These are phyloP conservation scores for Caenorhabditis sp. DNA, from an alignment of 2,888 invertebrate species.

Conservation along the genomic window DNA sequence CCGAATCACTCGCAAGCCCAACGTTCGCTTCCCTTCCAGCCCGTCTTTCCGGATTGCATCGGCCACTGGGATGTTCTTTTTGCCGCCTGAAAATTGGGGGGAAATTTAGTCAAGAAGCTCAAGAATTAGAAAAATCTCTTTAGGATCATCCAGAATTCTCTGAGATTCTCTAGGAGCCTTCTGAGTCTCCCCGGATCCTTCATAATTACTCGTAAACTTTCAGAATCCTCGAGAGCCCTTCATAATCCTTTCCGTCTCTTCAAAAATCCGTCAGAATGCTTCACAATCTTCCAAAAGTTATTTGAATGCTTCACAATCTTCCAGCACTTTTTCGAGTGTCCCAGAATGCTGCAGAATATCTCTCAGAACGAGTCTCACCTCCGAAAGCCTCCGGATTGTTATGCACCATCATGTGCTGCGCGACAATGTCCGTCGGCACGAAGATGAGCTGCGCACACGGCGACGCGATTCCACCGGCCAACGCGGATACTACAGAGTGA, in stretches of 20 bases:
- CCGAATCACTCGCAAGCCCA: slow-evolving; percentile 80
- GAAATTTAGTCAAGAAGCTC: background rate
- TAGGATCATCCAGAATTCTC: too few species aligned
- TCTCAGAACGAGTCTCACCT: slow-evolving; percentile 35
- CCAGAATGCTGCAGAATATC: background rate
- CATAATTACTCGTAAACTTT: background rate
- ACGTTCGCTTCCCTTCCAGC: slow-evolving; percentile 72
- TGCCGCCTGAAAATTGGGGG: slow-evolving; percentile 60
- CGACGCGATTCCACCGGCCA: slow-evolving; percentile 78
- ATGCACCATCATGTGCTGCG: slow-evolving; percentile 82
- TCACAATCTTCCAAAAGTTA: too few species aligned
- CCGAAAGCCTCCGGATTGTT: slow-evolving; percentile 74
- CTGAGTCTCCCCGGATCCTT: background rate
- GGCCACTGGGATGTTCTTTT: slow-evolving; percentile 77
- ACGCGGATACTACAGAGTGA: slow-evolving; percentile 73
- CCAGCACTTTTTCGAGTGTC: too few species aligned
- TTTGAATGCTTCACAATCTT: too few species aligned
- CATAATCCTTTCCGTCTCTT: background rate
- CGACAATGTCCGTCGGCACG: slow-evolving; percentile 82
- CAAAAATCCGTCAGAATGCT: too few species aligned
- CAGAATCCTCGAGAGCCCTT: background rate
- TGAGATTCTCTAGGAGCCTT: background rate
- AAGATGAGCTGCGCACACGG: slow-evolving; percentile 79
- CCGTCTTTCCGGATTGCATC: slow-evolving; percentile 76
- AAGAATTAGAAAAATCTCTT: background rate